Evolutionary conservation across 2,113 vertebrate genomes (phyloP).

Genomic region (Aegotheles bennettii): DNA sequence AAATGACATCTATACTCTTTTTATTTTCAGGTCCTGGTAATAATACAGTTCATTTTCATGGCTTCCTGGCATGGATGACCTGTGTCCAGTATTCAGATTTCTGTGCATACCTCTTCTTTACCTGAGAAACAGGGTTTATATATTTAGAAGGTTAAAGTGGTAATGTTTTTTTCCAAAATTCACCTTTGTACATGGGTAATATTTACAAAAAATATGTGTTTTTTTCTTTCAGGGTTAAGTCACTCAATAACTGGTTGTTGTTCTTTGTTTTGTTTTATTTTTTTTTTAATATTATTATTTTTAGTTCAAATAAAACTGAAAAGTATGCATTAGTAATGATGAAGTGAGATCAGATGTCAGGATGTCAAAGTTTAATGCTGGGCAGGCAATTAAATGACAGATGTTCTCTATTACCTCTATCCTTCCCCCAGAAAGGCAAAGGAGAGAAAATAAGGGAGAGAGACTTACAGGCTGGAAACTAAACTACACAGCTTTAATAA

Average conservation of each 20-base stretch:
- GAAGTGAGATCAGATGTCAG: background rate
- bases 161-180: background rate
- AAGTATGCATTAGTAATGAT: background rate
- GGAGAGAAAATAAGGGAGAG: no score
- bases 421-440: no score
- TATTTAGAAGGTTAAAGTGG: background rate
- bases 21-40: background rate
- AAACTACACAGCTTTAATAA: no score
- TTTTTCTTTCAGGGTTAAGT: background rate
- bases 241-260: background rate
- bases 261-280: no score
- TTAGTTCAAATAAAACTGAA: background rate
- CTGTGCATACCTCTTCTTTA: background rate
- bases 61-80: background rate
- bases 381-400: no score
- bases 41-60: background rate
- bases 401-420: no score
- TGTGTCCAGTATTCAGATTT: background rate
- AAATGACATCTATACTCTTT: background rate
- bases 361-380: no score
- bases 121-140: background rate
- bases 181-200: background rate
- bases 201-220: rapidly evolving
- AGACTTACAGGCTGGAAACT: no score
- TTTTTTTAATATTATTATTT: background rate